Evolutionary conservation across 2,888 invertebrate genomes (phyloP).

Genomic region (Sycophila texana): DNA sequence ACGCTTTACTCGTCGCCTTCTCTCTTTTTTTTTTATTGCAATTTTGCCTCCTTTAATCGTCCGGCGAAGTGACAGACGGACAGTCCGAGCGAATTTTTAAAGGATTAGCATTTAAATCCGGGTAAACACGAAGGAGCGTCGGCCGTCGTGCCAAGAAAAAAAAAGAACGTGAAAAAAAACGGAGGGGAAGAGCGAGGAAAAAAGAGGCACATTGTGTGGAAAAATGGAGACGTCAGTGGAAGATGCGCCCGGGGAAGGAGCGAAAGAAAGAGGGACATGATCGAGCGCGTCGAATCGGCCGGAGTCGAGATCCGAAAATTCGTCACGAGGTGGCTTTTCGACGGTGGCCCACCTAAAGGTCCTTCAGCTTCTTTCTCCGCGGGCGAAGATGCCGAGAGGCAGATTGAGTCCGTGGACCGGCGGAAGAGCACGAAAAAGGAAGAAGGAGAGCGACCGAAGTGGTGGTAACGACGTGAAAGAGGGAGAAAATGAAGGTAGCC

Average conservation of each 20-base stretch:
- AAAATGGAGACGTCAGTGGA: constrained; percentile 52
- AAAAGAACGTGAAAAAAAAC: not conserved
- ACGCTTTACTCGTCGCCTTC: not conserved
- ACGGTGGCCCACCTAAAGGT: constrained; percentile 55
- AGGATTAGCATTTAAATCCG: not conserved
- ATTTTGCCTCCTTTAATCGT: no score
- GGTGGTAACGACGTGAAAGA: constrained; percentile 54
- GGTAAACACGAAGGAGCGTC: constrained; percentile 34
- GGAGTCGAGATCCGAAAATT: constrained; percentile 62
- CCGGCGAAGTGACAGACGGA: no score
- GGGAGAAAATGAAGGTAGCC: constrained; percentile 53
- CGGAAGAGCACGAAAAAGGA: constrained; percentile 12
- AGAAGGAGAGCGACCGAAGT: not conserved
- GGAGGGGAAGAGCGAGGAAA: not conserved
- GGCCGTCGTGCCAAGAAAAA: not conserved
- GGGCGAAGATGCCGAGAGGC: constrained; percentile 31
- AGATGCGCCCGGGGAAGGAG: constrained; percentile 9
- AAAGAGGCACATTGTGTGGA: constrained; percentile 45
- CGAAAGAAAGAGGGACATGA: constrained; percentile 59
- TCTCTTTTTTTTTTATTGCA: not conserved
- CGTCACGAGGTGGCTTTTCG: constrained; percentile 68
- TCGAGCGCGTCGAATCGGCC: constrained; percentile 66
- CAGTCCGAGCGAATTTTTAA: no score
- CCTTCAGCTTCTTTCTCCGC: constrained; percentile 46
- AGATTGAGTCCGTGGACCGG: constrained; percentile 19